Evolutionary conservation across 1,140 invertebrate species (phyloP), one percentile per base, ranked within the genome.

Genomic region (Saxidomus purpurata): DNA sequence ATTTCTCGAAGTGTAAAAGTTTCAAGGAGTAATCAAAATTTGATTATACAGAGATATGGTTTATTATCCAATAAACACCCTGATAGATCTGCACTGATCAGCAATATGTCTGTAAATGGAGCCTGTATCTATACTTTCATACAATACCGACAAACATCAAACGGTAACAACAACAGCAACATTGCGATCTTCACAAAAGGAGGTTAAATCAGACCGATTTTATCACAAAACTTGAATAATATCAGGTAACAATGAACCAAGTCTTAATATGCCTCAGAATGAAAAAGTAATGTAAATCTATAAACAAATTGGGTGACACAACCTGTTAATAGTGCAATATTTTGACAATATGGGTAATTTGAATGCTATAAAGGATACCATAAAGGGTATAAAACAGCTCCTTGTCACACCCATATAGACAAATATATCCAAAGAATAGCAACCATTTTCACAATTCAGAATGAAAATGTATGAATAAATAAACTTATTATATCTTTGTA

Each of bases 271-370:
- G 25, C 3, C 25, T 76, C 22, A 43, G 25, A n/a, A 47, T 40
- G 38, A n/a, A 76, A 76, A 47, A n/a, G 19, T 76, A 40, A 40
- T 43, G 38, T 43, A 76, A 76, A 76, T 76, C 49, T 76, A 40
- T 76, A 9, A 76, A 49, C 40, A 76, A 76, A 49, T 43, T 49
- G 25, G 59, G 38, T 76, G 40, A 49, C 36, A 43, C 38, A 76
- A 76, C 38, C 38, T 76, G 38, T 28, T 40, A 47, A 76, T 49
- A 49, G 40, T 49, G n/a, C 71, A 76, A 49, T 49, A 76, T 76
- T 28, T 22, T 76, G 71, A 76, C 40, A 76, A 28, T 25, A 43
- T 49, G 15, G 25, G n/a, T 25, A 40, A 28, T 43, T 40, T 76
- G 15, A 43, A 76, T 47, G 40, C 36, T n/a, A 76, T 43, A 76